Base-by-base conservation (phyloP, 2,888 invertebrate genomes). In the Alsophila aescularia region DNA sequence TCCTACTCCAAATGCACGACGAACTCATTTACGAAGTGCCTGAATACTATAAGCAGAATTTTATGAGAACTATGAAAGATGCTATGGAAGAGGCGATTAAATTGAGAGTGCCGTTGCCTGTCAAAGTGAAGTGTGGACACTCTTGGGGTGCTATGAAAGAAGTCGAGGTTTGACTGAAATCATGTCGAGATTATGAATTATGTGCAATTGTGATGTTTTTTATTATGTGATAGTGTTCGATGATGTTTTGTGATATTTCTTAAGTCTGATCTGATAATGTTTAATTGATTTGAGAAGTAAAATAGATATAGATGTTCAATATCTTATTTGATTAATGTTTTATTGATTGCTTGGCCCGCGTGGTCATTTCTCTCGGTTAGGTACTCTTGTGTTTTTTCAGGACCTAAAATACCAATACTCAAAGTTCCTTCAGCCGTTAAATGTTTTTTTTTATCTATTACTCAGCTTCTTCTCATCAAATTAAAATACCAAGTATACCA, bases 1-100 rank as follows among this genome's bases (percentile, higher is more conserved):
- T 99, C 10, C 94, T 99, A 2, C 90, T 99, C 16, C 98, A 99
- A 81, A 92, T 99, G 70, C 99, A 99, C 81, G 99, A 99, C 85
- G 99, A 99, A 92, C 92, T 99, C 1, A 94, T 99, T 21, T 98
- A 97, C 77, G 98, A 99, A 93, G 96, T 97, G 2, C 93, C 93
- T 8, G 79, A 90, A 51, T 81, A 90, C 2, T 92, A 50, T 24
- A 56, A 64, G 54, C 43, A 50, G 10, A 79, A 87, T 63, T 93
- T 96, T 41, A 93, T 94, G 0, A 83, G 80, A 55, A 91, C 96
- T 42, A 82, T 99, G 10, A 95, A 95, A 73, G 82, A 93, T 35
- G 93, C 93, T 16, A 98, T 99, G 98, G 97, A 98, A 81, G 92
- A 93, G 50, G 94, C 95, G 10, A 93, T 95, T 5, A 85, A 90